Percentiles rank a stretch among this genome's conserved stretches.
phyloP scores from a whole-genome alignment of 1,140 invertebrate species.

The Leptestheria dahalacensis region DNA sequence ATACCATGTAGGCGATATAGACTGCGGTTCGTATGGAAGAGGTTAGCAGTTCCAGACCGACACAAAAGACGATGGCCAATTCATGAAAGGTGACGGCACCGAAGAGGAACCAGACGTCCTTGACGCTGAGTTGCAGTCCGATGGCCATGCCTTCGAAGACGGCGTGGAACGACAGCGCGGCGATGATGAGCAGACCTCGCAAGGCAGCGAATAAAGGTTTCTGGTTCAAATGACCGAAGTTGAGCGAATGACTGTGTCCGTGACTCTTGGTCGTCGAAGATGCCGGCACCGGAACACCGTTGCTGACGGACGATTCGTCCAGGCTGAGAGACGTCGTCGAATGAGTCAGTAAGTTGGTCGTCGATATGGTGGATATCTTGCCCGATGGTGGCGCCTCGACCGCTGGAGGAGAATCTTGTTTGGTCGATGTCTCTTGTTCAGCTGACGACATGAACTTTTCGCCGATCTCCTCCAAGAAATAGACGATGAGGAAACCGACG shows the following conservation, averaged over 20 bases:
- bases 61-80: conserved; percentile 34
- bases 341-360: neutral
- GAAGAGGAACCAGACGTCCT: conserved; percentile 36
- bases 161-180: conserved; percentile 45
- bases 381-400: neutral
- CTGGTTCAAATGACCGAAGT: conserved; percentile 13
- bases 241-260: conserved; percentile 20
- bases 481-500: conserved; percentile 40
- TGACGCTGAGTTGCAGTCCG: conserved; percentile 46
- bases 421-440: conserved; percentile 27
- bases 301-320: neutral
- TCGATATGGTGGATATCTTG: neutral
- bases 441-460: conserved; percentile 4
- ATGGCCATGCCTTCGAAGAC: conserved; percentile 56
- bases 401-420: neutral
- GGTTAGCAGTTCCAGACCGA: conserved; percentile 29
- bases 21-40: conserved; percentile 29
- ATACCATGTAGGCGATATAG: conserved; percentile 47
- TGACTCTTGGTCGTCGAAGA: conserved; percentile 15
- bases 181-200: conserved; percentile 34
- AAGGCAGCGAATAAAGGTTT: conserved; percentile 22
- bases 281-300: neutral
- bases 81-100: conserved; percentile 38
- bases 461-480: conserved; percentile 37
- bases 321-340: too few species aligned